Base-by-base conservation (phyloP, 2,113 vertebrate species). In the Mastomys natalensis region DNA sequence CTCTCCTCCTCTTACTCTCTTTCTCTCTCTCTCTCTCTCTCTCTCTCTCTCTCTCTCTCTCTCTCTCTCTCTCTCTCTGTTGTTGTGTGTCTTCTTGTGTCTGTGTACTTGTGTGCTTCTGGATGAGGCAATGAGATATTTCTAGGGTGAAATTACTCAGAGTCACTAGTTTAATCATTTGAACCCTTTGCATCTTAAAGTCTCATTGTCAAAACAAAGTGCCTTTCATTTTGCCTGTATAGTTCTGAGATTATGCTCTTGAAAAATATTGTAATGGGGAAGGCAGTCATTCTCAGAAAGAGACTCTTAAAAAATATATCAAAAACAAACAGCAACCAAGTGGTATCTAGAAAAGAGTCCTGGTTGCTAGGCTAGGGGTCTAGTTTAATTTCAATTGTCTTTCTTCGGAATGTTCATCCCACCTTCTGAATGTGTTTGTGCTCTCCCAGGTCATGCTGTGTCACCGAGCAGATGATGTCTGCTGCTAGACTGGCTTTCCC, bases 171-270 rank as follows among this genome's bases (percentile, higher is more conserved):
- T 37, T 76, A 70, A 21, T 84, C 76, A 91, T 88, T 62, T 93
- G 34, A 90, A 55, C 43, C 34, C 2, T 66, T 7, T 60, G 17
- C 43, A 1, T 43, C 43, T 91, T 51, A 73, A 88, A 91, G 86
- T 73, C 34, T 72, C 40, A 48, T 90, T 90, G 93, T 90, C 70
- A 76, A 91, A 94, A 37, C 45, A 24, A 55, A 53, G 87, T 80
- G 72, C 94, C 37, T 76, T 90, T 86, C 51, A 70, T 81, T 84
- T 29, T 58, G 78, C 9, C 34, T 66, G 7, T 51, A 43, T 24
- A 40, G 60, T 88, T 85, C 58, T 78, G 40, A 89, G 53, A 85
- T 24, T 78, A 66, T 62, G 76, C 72, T 90, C 84, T 45, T 72
- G 31, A 90, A 90, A 96, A 48, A 45, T 66, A 86, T 0, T 55